Evolutionary conservation across 2,797 vertebrate genomes (phyloP).

Genomic region (Peromyscus eremicus): DNA sequence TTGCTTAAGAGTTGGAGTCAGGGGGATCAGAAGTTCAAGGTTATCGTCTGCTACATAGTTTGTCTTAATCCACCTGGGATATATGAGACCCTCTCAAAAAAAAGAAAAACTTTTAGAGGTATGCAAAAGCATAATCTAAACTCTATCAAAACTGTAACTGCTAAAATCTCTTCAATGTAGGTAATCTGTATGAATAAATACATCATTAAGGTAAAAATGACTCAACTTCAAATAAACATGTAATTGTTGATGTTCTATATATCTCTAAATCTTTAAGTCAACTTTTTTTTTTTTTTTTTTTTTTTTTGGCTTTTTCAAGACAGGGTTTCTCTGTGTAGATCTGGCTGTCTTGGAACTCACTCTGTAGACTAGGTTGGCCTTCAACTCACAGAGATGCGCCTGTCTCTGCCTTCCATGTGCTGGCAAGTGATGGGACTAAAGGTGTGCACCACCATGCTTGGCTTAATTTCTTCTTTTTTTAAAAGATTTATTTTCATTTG

Average conservation of each 20-base stretch:
- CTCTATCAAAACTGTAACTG: neutral
- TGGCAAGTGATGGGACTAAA: neutral
- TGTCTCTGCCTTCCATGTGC: neutral
- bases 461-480: neutral
- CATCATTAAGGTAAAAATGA: slow-evolving; percentile 39
- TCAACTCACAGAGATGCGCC: neutral
- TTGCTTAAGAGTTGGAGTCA: neutral
- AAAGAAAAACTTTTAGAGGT: neutral
- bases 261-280: neutral
- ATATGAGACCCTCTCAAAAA: neutral
- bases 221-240: neutral
- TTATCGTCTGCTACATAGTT: neutral
- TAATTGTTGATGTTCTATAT: neutral
- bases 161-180: neutral
- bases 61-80: neutral
- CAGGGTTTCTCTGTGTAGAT: neutral
- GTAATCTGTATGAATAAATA: slow-evolving; percentile 19
- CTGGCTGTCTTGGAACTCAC: neutral
- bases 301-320: neutral
- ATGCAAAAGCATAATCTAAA: slow-evolving; percentile 16
- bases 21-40: neutral
- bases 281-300: too few species aligned
- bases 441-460: neutral
- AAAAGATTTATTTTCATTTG: neutral
- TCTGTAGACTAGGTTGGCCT: neutral